These are phyloP conservation scores for Notolepis coatsorum DNA, from an alignment of 2,797 vertebrate species.

Conservation along the genomic window DNA sequence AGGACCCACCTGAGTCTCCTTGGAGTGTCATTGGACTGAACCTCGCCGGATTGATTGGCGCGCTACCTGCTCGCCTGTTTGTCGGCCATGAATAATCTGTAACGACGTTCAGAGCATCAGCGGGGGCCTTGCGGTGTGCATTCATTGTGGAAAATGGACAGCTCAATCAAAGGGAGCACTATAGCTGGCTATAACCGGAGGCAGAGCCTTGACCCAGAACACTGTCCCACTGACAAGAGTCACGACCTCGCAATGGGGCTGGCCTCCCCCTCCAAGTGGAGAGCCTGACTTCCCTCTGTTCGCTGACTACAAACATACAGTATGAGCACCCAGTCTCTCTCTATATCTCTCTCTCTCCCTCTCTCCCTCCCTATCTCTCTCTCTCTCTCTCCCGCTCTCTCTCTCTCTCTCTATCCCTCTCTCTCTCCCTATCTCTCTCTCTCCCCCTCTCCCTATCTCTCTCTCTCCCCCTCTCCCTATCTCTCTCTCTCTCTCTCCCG, in stretches of 20 bases:
- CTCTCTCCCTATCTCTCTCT: neutral
- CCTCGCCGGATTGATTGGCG: conserved; percentile 75
- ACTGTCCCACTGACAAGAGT: conserved; percentile 68
- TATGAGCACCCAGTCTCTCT: conserved; percentile 23
- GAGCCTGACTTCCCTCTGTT: conserved; percentile 32
- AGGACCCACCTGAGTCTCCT: conserved; percentile 68
- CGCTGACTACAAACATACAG: no score
- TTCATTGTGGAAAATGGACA: conserved; percentile 77
- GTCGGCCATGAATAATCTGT: conserved; percentile 82
- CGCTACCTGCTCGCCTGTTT: conserved; percentile 69
- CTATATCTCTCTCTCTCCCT: conserved; percentile 15
- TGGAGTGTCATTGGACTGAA: conserved; percentile 76
- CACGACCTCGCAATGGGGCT: conserved; percentile 49
- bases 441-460: neutral
- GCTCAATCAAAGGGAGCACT: conserved; percentile 81
- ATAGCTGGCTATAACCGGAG: conserved; percentile 71
- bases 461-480: neutral
- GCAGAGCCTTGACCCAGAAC: conserved; percentile 80
- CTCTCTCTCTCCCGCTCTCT: neutral
- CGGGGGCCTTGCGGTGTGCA: conserved; percentile 73
- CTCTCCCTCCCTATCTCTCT: no score
- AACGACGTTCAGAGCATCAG: conserved; percentile 69
- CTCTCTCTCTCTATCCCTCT: neutral
- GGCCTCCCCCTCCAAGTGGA: conserved; percentile 45
- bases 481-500: conserved; percentile 45